Conservation (phyloP, 2,888 invertebrate species). For the Luffia ferchaultella region DNA sequence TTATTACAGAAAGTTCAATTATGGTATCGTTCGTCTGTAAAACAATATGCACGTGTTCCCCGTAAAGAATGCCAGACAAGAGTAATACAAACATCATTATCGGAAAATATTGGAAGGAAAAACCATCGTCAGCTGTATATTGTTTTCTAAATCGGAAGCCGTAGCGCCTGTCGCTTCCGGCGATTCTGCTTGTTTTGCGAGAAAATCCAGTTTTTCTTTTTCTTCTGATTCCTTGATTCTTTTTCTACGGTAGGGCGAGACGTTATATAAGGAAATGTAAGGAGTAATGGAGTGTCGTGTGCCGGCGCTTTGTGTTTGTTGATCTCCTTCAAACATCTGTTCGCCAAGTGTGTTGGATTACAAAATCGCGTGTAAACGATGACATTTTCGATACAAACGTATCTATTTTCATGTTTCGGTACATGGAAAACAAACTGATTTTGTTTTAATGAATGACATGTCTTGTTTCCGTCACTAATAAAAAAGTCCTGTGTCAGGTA, state of each 20-base stretch:
- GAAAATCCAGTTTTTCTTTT: slow-evolving; percentile 31
- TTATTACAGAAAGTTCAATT: not conserved
- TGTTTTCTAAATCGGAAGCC: slow-evolving; percentile 54
- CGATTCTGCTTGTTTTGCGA: slow-evolving; percentile 43
- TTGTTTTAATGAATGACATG: no score
- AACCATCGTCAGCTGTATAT: slow-evolving; percentile 45
- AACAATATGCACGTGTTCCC: not conserved
- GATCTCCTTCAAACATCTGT: not conserved
- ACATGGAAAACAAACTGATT: no score
- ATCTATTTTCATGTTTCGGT: no score
- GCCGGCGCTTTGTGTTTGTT: not conserved
- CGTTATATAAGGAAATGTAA: not conserved
- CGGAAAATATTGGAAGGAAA: slow-evolving; percentile 40
- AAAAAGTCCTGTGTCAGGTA: no score
- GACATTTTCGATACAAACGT: no score
- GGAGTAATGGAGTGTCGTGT: not conserved
- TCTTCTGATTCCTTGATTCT: slow-evolving; percentile 24
- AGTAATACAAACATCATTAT: slow-evolving; percentile 43
- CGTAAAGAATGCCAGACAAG: slow-evolving; percentile 12
- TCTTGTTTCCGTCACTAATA: no score
- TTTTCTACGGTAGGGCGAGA: slow-evolving; percentile 20
- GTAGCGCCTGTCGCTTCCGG: slow-evolving; percentile 42
- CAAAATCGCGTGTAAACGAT: not conserved
- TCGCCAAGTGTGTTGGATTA: not conserved
- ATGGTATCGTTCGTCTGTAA: not conserved